Evolutionary conservation across 1,140 invertebrate species (phyloP).

Genomic region (Paraescarpia echinospica): DNA sequence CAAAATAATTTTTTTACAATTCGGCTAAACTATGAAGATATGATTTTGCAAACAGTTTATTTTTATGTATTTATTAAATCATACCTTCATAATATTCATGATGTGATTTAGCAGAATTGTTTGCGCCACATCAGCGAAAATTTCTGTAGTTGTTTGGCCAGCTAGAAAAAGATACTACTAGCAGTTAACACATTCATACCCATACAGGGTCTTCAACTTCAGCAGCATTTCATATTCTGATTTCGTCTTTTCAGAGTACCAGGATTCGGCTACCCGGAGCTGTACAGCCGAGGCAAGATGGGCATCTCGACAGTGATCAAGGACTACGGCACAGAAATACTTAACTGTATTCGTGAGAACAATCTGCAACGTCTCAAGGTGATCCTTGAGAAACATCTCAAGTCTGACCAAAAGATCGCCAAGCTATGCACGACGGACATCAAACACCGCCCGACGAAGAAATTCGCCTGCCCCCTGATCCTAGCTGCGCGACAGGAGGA

Average conservation of each 20-base stretch:
- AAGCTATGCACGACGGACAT: conserved; percentile 29
- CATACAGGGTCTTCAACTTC: no score
- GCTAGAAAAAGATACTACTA: no score
- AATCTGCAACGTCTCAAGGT: conserved; percentile 24
- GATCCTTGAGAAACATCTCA: conserved; percentile 28
- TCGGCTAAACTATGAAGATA: no score
- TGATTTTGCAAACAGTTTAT: no score
- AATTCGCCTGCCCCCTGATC: conserved; percentile 31
- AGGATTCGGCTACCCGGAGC: neutral
- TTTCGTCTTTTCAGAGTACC: neutral
- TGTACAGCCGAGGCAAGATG: conserved; percentile 15
- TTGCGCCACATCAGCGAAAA: no score
- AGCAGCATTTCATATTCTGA: neutral
- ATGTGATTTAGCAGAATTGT: no score
- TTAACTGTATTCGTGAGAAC: conserved; percentile 31
- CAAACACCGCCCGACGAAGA: conserved; percentile 31
- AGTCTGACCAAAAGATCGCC: conserved; percentile 25
- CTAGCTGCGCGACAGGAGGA: conserved; percentile 30
- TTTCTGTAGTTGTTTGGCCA: no score
- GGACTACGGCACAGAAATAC: conserved; percentile 30
- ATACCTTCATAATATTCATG: no score
- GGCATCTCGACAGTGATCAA: conserved; percentile 27
- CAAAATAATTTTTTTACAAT: no score
- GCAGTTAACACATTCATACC: no score
- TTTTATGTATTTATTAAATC: no score